Percentiles rank a stretch among this genome's conserved stretches.
Conservation (phyloP, 2,113 vertebrate genomes). For the Lepus timidus region DNA sequence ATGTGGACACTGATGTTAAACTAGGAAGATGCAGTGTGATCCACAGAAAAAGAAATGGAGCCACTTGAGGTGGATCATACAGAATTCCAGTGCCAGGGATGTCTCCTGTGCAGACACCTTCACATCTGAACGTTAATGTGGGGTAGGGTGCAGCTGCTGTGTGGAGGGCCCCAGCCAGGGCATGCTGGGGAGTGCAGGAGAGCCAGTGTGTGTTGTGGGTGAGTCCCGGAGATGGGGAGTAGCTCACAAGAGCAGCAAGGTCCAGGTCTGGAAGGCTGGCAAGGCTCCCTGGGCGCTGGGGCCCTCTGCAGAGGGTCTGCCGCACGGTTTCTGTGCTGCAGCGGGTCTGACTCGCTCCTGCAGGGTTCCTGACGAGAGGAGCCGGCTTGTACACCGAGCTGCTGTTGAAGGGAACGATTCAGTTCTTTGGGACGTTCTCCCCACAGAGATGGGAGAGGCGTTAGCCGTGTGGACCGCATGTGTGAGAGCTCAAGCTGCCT, state of each 20-base stretch:
- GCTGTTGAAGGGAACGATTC: not conserved
- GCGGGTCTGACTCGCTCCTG: not conserved
- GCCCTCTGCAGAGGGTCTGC: no score
- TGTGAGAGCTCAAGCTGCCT: not conserved
- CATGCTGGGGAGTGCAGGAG: not conserved
- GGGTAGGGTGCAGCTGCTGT: not conserved
- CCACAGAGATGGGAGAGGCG: not conserved
- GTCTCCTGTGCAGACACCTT: not conserved
- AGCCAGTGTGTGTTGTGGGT: not conserved
- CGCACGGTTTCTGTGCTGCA: not conserved
- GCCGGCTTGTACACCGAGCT: not conserved
- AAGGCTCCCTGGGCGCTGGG: no score
- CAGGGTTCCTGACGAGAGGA: not conserved
- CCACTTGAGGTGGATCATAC: not conserved
- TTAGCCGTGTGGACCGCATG: not conserved
- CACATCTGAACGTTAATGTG: not conserved
- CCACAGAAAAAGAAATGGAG: not conserved
- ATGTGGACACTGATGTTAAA: not conserved
- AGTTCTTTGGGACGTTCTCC: not conserved
- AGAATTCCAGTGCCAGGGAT: not conserved
- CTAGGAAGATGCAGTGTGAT: conserved; percentile 22
- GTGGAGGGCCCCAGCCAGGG: not conserved
- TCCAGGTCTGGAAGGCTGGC: not conserved
- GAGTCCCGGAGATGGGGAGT: not conserved
- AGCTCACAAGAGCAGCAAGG: not conserved